These are phyloP conservation scores for Nothobranchius kuhntae DNA, from an alignment of 2,113 vertebrate species.

Conservation along the genomic window DNA sequence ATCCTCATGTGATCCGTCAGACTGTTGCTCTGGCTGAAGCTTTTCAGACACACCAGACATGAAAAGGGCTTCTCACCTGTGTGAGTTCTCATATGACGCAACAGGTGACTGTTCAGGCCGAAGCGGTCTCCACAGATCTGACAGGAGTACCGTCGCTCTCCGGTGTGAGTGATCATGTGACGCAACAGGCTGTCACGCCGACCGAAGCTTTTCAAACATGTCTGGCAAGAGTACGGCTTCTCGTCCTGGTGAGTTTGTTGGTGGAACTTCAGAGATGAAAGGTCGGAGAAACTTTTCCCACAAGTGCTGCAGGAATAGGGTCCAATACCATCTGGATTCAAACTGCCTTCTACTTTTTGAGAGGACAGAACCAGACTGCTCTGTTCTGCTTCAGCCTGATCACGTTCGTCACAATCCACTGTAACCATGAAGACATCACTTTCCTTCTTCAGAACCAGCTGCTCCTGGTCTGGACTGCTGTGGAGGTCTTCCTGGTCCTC, in stretches of 20 bases:
- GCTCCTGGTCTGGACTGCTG: not conserved
- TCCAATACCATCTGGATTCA: not conserved
- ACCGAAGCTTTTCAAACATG: not conserved
- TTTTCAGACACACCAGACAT: not conserved
- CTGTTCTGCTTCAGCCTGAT: no score
- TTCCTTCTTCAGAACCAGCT: no score
- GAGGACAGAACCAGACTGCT: no score
- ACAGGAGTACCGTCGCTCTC: not conserved
- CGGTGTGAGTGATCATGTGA: not conserved
- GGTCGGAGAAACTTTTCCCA: not conserved
- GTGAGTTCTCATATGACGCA: not conserved
- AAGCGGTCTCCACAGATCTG: not conserved
- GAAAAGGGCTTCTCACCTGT: not conserved
- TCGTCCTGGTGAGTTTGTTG: not conserved
- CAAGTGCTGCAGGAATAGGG: not conserved
- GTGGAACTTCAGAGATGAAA: not conserved
- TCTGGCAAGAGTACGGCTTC: not conserved
- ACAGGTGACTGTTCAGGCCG: not conserved
- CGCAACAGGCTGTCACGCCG: not conserved
- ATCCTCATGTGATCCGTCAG: not conserved
- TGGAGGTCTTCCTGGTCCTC: not conserved
- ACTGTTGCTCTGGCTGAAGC: not conserved
- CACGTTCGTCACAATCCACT: no score
- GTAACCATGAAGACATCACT: no score
- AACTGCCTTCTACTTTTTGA: not conserved